A percentile compares a stretch with the other conserved stretches of the same genome.
Evolutionary conservation across 2,888 invertebrate species (phyloP).

Genomic region (Leptinotarsa tumamoca): DNA sequence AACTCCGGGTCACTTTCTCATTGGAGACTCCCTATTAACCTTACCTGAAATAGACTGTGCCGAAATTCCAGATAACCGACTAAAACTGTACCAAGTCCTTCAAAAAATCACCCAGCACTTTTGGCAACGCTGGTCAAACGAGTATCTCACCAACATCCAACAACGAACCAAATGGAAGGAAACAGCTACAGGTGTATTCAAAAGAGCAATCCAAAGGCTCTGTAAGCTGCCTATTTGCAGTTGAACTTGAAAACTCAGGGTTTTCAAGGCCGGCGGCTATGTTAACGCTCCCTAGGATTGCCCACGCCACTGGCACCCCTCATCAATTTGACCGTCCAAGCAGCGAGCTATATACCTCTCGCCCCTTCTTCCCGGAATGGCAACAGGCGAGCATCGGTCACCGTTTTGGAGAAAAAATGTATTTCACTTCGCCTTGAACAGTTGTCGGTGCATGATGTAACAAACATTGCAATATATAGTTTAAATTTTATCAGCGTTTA

Average conservation of each 20-base stretch:
- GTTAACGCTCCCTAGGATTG: constrained; percentile 1
- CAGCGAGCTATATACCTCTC: not conserved
- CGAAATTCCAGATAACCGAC: constrained; percentile 34
- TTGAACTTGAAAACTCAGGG: not conserved
- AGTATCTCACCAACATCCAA: constrained; percentile 36
- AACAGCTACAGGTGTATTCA: constrained; percentile 9
- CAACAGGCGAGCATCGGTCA: not conserved
- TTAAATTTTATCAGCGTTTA: too few species aligned
- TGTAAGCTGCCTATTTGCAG: not conserved
- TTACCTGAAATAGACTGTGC: constrained; percentile 39
- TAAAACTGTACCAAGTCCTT: constrained; percentile 47
- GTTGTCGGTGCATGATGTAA: too few species aligned
- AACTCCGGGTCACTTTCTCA: constrained; percentile 53
- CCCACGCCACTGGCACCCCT: not conserved
- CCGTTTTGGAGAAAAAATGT: not conserved
- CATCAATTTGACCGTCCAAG: not conserved
- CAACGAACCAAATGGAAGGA: constrained; percentile 40
- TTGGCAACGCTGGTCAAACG: constrained; percentile 34
- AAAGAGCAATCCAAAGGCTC: constrained; percentile 8
- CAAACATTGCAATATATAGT: too few species aligned
- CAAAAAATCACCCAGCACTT: constrained; percentile 48
- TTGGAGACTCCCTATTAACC: constrained; percentile 40
- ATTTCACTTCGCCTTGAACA: not conserved
- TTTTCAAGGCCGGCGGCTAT: constrained; percentile 12
- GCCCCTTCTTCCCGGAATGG: not conserved